A percentile compares a stretch with the other conserved stretches of the same genome.
phyloP scores from a whole-genome alignment of 1,140 invertebrate species.

The Onthophagus taurus region DNA sequence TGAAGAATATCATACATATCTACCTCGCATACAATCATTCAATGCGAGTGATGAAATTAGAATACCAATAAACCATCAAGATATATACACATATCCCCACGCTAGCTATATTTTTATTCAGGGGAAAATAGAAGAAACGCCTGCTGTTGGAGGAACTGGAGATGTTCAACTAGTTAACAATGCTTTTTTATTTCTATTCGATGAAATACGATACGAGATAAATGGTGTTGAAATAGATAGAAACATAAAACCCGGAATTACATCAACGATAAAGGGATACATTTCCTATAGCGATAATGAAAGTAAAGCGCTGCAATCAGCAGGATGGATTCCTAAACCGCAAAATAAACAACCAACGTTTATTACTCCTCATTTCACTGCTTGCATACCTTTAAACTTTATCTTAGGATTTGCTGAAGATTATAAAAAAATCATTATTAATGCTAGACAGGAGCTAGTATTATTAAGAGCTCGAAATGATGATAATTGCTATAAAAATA shows the following conservation, averaged over 20 bases:
- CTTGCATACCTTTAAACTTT: conserved; percentile 34
- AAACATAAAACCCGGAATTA: conserved; percentile 35
- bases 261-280: conserved; percentile 35
- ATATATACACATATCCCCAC: conserved; percentile 18
- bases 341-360: neutral
- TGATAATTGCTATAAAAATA: conserved; percentile 17
- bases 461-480: conserved; percentile 27
- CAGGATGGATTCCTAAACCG: conserved; percentile 22
- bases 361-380: conserved; percentile 27
- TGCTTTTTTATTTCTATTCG: conserved; percentile 35
- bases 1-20: conserved; percentile 16
- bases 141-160: neutral
- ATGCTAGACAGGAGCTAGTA: conserved; percentile 24
- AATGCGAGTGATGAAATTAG: conserved; percentile 23
- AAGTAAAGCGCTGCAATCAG: conserved; percentile 21
- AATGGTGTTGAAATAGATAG: conserved; percentile 39
- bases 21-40: conserved; percentile 2
- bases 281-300: conserved; percentile 23
- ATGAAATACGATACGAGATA: conserved; percentile 39
- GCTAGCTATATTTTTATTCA: conserved; percentile 19
- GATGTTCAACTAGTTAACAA: conserved; percentile 31
- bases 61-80: conserved; percentile 21
- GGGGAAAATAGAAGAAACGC: conserved; percentile 19
- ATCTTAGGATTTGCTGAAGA: conserved; percentile 41
- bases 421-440: conserved; percentile 39